Percentiles rank a stretch among this genome's conserved stretches.
Evolutionary conservation across 1,140 invertebrate species (phyloP).

Genomic region (Delia radicum): DNA sequence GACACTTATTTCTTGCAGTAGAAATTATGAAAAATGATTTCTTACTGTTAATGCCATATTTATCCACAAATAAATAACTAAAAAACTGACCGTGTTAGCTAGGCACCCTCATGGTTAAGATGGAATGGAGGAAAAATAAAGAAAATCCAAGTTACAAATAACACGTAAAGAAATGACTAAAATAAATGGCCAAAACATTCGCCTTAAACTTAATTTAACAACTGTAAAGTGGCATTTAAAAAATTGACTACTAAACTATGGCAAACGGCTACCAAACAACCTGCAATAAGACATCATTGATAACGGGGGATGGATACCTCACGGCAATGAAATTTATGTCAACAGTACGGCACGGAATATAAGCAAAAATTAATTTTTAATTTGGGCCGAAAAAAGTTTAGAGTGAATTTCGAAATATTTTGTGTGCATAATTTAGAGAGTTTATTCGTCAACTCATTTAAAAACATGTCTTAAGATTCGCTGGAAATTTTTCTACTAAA

Average conservation of each 20-base stretch:
- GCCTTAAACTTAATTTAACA: not conserved
- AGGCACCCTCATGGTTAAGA: not conserved
- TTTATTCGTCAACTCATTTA: too few relatives aligned
- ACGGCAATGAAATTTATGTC: too few relatives aligned
- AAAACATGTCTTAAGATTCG: too few relatives aligned
- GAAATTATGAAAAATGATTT: not conserved
- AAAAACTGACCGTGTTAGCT: not conserved
- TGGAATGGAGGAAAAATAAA: too few relatives aligned
- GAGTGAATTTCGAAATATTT: too few relatives aligned
- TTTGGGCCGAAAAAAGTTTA: too few relatives aligned
- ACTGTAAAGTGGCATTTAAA: constrained; percentile 8
- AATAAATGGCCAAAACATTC: not conserved
- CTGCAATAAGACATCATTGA: not conserved
- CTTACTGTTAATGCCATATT: constrained; percentile 1
- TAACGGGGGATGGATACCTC: not conserved
- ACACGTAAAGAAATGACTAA: not conserved
- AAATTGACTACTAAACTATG: constrained; percentile 11
- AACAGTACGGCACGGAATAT: too few relatives aligned
- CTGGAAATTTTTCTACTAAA: too few relatives aligned
- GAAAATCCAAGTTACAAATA: not conserved
- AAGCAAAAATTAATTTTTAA: too few relatives aligned
- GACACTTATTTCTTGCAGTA: too few relatives aligned
- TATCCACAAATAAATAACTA: not conserved
- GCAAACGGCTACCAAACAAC: not conserved
- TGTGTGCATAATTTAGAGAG: too few relatives aligned